Evolutionary conservation across 2,888 invertebrate species (phyloP), one percentile per base, ranked within the genome.

Genomic region (Cryptocephalus primarius): DNA sequence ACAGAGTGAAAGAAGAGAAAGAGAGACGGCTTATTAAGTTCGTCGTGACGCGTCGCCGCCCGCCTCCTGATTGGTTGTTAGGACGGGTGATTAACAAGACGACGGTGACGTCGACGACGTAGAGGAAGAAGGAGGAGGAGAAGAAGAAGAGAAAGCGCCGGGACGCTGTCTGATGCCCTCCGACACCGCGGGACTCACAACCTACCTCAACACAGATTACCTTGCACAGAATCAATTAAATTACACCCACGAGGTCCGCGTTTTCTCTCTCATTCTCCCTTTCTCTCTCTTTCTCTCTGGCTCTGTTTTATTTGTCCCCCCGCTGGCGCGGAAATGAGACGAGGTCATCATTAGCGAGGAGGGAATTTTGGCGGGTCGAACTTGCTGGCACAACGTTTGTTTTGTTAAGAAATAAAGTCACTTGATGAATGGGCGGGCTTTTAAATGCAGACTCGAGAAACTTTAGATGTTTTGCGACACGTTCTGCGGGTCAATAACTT

Each of bases 151-250:
- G 22, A 22, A 22, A 22, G 22, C 22, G 22, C 22, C 22, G 22
- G 22, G 22, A 22, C 22, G 22, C 22, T 22, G 22, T 22, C 22
- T 22, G 22, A 22, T 22, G 22, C 22, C 22, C 36, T 36, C 12
- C 12, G 11, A 12, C 12, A 11, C 12, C 36, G 36, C n/a, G 36
- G 36, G 4, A 11, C 11, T 36, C 64, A 55, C 55, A 64, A 64
- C 65, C 64, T 62, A 54, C 54, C 55, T 45, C 61, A 65, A 65
- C 64, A 53, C 51, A 54, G 53, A 53, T 57, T 58, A 55, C 58
- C 60, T 64, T 63, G 55, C 54, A 54, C 60, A 56, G 56, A 55
- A 57, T 54, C 62, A 63, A 62, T 62, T 62, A 62, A 60, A 47
- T 44, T 54, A 42, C 32, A 34, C 44, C 42, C 44, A 44, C 41